Conservation (phyloP, 1,140 invertebrate genomes). For the Apocrypta bakeri region DNA sequence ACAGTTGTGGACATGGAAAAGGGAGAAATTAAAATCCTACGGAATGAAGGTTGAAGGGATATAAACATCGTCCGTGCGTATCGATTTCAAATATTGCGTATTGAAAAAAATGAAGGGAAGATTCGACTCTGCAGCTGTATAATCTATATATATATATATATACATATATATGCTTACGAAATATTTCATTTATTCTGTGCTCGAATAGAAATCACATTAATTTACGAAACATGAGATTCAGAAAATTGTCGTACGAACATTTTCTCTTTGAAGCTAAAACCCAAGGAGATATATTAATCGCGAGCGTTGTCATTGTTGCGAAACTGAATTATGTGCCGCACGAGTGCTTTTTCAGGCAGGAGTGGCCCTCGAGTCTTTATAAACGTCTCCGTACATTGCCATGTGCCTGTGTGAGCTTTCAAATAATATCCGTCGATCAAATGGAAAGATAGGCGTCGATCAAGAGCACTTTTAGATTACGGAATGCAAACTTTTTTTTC, state of each 20-base stretch:
- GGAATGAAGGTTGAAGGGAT: background rate
- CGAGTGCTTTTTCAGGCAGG: background rate
- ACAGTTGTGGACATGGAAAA: slow-evolving; percentile 22
- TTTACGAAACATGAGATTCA: background rate
- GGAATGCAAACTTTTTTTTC: background rate
- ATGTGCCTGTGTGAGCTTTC: background rate
- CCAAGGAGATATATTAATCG: slow-evolving; percentile 8
- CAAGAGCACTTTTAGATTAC: background rate
- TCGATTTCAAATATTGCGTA: slow-evolving; percentile 23
- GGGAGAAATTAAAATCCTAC: slow-evolving; percentile 32
- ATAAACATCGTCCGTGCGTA: slow-evolving; percentile 12
- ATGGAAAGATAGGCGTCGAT: background rate
- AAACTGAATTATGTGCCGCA: slow-evolving; percentile 7
- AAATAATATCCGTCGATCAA: background rate
- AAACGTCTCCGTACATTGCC: background rate
- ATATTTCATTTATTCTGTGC: background rate
- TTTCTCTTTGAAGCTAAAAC: background rate
- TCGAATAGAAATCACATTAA: background rate
- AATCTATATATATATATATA: too few species aligned
- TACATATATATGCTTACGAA: too few species aligned
- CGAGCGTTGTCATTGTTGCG: background rate
- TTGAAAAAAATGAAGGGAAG: slow-evolving; percentile 16
- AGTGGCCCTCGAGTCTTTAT: background rate
- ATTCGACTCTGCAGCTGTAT: background rate
- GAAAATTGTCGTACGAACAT: too few species aligned